These are phyloP conservation scores for Pterocles burchelli DNA, from an alignment of 2,113 vertebrate genomes.

Conservation along the genomic window DNA sequence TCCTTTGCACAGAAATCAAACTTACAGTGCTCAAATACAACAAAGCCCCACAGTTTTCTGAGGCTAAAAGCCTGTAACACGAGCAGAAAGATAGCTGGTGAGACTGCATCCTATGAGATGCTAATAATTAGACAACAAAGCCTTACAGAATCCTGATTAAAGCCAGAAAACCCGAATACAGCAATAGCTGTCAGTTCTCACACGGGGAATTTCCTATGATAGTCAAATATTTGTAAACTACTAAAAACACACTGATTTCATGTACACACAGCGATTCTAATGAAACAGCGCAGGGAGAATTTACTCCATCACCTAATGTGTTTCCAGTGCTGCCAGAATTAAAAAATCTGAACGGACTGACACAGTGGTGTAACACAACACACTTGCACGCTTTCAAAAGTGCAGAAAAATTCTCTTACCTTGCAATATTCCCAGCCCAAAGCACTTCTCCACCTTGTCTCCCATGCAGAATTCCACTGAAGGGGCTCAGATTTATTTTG, in stretches of 20 bases:
- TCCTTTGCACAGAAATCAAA: not conserved
- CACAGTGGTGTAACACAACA: not conserved
- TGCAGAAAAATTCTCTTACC: constrained; percentile 70
- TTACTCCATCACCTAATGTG: not conserved
- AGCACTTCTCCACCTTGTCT: constrained; percentile 71
- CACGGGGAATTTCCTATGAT: rapidly evolving
- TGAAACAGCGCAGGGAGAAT: not conserved
- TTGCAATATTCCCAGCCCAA: constrained; percentile 69
- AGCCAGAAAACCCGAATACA: not conserved
- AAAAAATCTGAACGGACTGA: not conserved
- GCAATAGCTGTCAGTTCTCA: not conserved
- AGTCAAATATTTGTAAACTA: not conserved
- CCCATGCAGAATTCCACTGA: constrained; percentile 68
- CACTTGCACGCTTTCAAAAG: not conserved
- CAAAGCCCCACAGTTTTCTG: not conserved
- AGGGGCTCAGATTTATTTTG: constrained; percentile 74
- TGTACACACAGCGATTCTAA: rapidly evolving
- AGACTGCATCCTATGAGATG: not conserved
- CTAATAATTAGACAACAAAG: not conserved
- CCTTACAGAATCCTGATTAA: not conserved
- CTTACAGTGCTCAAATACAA: not conserved
- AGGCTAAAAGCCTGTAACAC: not conserved
- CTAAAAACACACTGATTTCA: not conserved
- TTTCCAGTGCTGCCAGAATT: not conserved
- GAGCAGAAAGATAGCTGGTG: not conserved